phyloP scores from a whole-genome alignment of 1,140 invertebrate genomes.

The Cataglyphis hispanica region DNA sequence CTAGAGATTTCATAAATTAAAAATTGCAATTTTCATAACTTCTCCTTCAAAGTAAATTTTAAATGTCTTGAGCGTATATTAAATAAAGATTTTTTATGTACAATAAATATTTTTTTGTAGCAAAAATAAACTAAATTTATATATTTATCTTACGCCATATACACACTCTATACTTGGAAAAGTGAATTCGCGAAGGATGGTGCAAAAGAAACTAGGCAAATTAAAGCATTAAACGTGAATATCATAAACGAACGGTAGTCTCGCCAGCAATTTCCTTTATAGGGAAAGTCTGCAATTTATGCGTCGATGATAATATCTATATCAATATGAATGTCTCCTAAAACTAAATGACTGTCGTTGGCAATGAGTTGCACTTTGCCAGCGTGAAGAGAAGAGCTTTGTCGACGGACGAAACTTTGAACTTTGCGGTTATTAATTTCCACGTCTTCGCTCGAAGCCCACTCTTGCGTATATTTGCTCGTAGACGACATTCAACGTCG shows the following conservation, averaged over 20 bases:
- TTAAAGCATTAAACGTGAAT: background rate
- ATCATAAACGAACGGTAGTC: background rate
- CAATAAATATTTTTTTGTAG: background rate
- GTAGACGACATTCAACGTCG: conserved; percentile 47
- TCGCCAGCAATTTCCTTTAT: background rate
- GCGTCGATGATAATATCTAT: background rate
- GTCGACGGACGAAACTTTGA: conserved; percentile 43
- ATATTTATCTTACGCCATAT: background rate
- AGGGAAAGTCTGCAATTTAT: background rate
- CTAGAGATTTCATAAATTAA: background rate
- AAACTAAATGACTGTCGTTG: conserved; percentile 45
- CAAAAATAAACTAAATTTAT: background rate
- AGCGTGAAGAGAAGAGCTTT: conserved; percentile 33
- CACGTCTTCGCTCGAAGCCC: conserved; percentile 40
- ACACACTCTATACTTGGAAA: background rate
- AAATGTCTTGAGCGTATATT: background rate
- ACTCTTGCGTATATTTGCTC: conserved; percentile 45
- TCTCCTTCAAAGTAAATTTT: background rate
- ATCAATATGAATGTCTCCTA: conserved; percentile 35
- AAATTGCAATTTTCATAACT: background rate
- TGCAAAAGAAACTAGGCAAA: background rate
- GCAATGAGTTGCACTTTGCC: conserved; percentile 5
- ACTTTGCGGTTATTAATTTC: conserved; percentile 58
- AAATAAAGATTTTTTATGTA: background rate
- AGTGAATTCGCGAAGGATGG: background rate